phyloP scores from a whole-genome alignment of 30 jellyfish, hydroid and myxozoan species.

The Aurelia sp. region DNA sequence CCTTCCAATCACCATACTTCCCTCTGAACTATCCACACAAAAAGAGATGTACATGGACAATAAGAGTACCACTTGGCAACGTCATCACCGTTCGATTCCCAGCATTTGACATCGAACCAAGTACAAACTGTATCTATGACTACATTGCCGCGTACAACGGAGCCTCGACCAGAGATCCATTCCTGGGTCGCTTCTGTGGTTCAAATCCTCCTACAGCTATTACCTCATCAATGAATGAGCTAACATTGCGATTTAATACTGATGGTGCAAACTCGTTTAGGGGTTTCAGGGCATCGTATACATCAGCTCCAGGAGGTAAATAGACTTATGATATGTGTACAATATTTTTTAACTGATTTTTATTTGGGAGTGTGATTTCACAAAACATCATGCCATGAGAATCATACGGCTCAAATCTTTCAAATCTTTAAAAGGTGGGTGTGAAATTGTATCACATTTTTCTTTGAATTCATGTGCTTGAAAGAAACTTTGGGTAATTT shows the following conservation, averaged over 20 bases:
- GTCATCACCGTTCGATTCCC: constrained; percentile 54
- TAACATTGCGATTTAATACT: constrained; percentile 50
- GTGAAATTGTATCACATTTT: too few relatives aligned
- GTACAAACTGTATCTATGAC: constrained; percentile 60
- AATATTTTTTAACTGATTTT: too few relatives aligned
- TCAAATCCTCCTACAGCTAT: constrained; percentile 46
- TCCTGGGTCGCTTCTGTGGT: constrained; percentile 60
- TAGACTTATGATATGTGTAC: background rate
- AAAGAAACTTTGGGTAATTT: too few relatives aligned
- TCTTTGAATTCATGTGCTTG: too few relatives aligned
- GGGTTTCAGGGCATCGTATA: constrained; percentile 58
- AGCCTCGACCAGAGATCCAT: constrained; percentile 55
- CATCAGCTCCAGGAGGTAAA: constrained; percentile 63
- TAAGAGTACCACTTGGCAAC: constrained; percentile 56
- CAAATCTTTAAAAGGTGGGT: too few relatives aligned
- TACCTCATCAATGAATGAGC: constrained; percentile 49
- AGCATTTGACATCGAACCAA: constrained; percentile 62
- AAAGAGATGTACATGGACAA: constrained; percentile 64
- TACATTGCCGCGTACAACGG: constrained; percentile 71
- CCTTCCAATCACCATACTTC: constrained; percentile 67
- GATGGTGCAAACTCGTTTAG: constrained; percentile 73
- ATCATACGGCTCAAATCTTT: too few relatives aligned
- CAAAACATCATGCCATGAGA: too few relatives aligned
- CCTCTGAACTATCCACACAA: constrained; percentile 80
- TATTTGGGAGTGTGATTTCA: too few relatives aligned